These are phyloP conservation scores for Phainopepla nitens DNA, from an alignment of 2,113 vertebrate species.

Conservation along the genomic window DNA sequence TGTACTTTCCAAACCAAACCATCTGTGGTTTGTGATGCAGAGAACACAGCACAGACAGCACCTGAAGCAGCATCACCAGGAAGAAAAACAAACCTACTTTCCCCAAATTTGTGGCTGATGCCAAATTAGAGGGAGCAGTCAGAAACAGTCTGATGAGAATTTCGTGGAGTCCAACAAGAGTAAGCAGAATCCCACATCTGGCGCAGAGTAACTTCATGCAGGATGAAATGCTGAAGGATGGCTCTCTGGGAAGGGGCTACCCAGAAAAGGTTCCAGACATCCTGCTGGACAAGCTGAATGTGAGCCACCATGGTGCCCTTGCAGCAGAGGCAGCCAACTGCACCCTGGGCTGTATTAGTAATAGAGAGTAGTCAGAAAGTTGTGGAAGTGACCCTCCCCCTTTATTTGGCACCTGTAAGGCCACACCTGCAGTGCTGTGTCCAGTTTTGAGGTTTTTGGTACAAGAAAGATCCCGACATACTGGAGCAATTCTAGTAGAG, in stretches of 20 bases:
- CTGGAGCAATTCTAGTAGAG: background rate
- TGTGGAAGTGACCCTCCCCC: background rate
- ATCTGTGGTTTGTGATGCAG: background rate
- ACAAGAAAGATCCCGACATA: background rate
- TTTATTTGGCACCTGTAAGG: background rate
- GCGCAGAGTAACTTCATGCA: background rate
- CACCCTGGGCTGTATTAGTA: background rate
- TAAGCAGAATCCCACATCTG: background rate
- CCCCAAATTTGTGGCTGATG: no score
- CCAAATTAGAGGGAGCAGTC: no score
- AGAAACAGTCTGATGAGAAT: background rate
- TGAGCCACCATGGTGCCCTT: background rate
- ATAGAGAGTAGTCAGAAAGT: background rate
- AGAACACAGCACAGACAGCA: background rate
- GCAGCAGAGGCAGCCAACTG: background rate
- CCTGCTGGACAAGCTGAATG: background rate
- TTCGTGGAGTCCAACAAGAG: accelerated
- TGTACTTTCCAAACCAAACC: background rate
- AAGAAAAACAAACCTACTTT: no score
- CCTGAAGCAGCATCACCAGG: background rate
- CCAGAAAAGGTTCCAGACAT: background rate
- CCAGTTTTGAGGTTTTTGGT: background rate
- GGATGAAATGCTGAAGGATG: background rate
- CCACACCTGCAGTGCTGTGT: background rate
- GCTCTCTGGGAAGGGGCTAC: background rate